Evolutionary conservation across 2,797 vertebrate species (phyloP), one percentile per base, ranked within the genome.

Genomic region (Florisuga fusca): DNA sequence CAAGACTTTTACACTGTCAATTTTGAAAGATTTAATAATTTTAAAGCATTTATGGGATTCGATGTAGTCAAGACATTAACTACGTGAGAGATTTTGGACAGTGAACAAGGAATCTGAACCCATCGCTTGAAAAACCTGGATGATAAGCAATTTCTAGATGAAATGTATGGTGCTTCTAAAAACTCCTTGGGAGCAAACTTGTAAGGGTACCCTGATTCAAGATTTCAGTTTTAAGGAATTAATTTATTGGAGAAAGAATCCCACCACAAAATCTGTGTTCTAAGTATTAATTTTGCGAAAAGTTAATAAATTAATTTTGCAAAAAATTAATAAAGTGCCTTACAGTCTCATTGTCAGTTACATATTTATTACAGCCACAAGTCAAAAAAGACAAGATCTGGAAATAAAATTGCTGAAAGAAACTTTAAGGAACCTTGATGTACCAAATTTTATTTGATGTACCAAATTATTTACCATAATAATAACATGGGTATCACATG

Each of bases 1-100:
- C 68, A 76, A 93, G 81, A 79, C 45, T 89, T 94, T 78, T 41
- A 91, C 81, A 85, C 50, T 83, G 43, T 45, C 57, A 18, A 34
- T 66, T 86, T 93, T 51, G 72, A 95, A 94, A 84, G 48, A 81
- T 75, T 88, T 86, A 79, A 89, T 96, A 26, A 91, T 84, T 94
- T 90, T 89, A 81, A 94, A 53, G 54, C 53, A 77, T 76, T 85
- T 93, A 78, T 46, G 79, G 29, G 68, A 85, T 90, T 71, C 57
- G 19, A 93, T 79, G 84, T 93, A 89, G 73, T 75, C 75, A 38
- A 29, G 63, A 68, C 43, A 90, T 26, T 79, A 87, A 87, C 62
- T 72, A 75, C 36, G 50, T 87, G 29, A 89, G 41, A 81, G 68
- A 27, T 76, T 87, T 59, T 78, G 66, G 74, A 84, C 41, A 79